Percentiles rank a stretch among this genome's conserved stretches.
Evolutionary conservation across 1,140 invertebrate genomes (phyloP).

Genomic region (Drosophila equinoxialis): DNA sequence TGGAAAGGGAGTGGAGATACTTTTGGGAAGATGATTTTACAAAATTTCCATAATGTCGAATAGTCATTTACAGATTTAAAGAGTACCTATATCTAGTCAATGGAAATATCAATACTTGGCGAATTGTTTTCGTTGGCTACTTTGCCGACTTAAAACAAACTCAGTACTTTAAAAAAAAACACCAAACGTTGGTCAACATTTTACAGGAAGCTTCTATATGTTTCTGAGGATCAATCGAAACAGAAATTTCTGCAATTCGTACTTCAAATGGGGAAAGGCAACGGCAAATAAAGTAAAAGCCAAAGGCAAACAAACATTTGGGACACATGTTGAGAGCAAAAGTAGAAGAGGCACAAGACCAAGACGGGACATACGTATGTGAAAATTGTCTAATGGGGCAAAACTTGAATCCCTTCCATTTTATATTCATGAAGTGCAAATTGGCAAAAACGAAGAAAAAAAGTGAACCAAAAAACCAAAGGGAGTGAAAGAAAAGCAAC

Average conservation of each 20-base stretch:
- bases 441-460: conserved; percentile 58
- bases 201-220: conserved; percentile 49
- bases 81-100: no score
- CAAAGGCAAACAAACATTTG: conserved; percentile 47
- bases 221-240: conserved; percentile 60
- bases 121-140: background rate
- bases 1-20: background rate
- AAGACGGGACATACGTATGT: conserved; percentile 60
- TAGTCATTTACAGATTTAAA: no score
- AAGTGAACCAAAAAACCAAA: background rate
- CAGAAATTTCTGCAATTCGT: conserved; percentile 7
- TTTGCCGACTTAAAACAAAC: background rate
- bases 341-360: conserved; percentile 11
- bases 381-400: conserved; percentile 78
- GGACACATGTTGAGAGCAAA: conserved; percentile 30
- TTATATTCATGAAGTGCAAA: conserved; percentile 79
- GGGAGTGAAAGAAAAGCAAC: background rate
- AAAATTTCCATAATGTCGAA: no score
- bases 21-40: no score
- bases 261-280: conserved; percentile 8
- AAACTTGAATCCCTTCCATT: conserved; percentile 40
- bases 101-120: no score
- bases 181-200: conserved; percentile 46
- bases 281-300: background rate
- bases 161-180: background rate